Conservation (phyloP, 2,888 invertebrate genomes). For the Mellilla xanthometata region DNA sequence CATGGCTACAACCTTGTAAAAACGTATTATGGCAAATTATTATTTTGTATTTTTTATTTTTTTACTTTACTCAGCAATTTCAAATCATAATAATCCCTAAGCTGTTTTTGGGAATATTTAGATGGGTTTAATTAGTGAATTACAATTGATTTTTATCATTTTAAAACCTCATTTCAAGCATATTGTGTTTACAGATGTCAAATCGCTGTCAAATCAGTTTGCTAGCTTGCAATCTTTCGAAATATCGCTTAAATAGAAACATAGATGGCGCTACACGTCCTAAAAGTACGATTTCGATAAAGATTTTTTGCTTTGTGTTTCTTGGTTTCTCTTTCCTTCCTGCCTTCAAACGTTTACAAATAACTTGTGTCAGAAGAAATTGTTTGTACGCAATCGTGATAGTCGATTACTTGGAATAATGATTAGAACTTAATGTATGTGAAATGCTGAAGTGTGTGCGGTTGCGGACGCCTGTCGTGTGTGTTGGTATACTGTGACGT, state of each 20-base stretch:
- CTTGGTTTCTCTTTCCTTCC: slow-evolving; percentile 55
- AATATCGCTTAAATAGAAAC: slow-evolving; percentile 18
- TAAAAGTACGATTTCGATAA: slow-evolving; percentile 16
- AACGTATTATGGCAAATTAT: slow-evolving; percentile 27
- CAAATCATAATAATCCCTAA: too few species aligned
- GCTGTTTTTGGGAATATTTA: too few species aligned
- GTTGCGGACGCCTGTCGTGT: slow-evolving; percentile 45
- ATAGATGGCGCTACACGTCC: slow-evolving; percentile 63
- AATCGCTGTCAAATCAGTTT: slow-evolving; percentile 34
- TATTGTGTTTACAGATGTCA: slow-evolving; percentile 27
- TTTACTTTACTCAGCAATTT: too few species aligned
- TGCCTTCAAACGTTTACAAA: slow-evolving; percentile 32
- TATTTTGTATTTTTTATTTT: too few species aligned
- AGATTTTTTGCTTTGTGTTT: slow-evolving; percentile 51
- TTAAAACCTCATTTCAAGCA: slow-evolving; percentile 50
- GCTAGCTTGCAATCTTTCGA: slow-evolving; percentile 25
- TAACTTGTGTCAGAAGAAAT: slow-evolving; percentile 26
- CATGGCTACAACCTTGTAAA: slow-evolving; percentile 52
- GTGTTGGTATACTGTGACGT: slow-evolving; percentile 65
- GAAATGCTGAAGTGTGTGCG: slow-evolving; percentile 49
- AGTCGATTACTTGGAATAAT: neutral
- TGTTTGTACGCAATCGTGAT: slow-evolving; percentile 13
- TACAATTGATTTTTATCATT: too few species aligned
- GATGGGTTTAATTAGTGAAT: too few species aligned
- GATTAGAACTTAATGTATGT: slow-evolving; percentile 14